A percentile compares a stretch with the other conserved stretches of the same genome.
Conservation (phyloP, 92 coral and sea anemone genomes). For the Epizoanthus fatuus region DNA sequence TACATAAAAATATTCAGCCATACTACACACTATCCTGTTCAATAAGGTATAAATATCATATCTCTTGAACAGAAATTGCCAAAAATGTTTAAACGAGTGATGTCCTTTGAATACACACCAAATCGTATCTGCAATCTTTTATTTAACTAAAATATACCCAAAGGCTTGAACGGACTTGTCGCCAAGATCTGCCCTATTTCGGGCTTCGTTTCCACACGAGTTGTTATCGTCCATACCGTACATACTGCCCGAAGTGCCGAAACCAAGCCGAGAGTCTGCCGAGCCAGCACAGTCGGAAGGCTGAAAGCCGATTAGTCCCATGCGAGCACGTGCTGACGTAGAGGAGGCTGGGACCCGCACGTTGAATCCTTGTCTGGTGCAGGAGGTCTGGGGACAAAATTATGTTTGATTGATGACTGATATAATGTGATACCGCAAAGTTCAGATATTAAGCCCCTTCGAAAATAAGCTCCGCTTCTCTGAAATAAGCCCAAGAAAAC, state of each 20-base stretch:
- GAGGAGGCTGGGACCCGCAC: neutral
- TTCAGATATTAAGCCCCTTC: neutral
- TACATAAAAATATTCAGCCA: too few relatives aligned
- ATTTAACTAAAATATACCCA: constrained; percentile 56
- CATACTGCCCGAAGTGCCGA: constrained; percentile 57
- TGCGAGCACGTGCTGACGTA: constrained; percentile 48
- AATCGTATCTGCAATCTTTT: neutral
- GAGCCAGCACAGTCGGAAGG: constrained; percentile 21
- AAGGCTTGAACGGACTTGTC: constrained; percentile 40
- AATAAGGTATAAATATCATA: too few relatives aligned
- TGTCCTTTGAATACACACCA: too few relatives aligned
- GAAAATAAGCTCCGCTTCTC: too few relatives aligned
- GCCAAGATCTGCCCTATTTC: constrained; percentile 22
- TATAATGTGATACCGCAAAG: neutral
- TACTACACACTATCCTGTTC: too few relatives aligned
- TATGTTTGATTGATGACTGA: neutral
- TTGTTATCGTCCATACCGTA: constrained; percentile 54
- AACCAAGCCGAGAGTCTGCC: constrained; percentile 62
- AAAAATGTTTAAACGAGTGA: too few relatives aligned
- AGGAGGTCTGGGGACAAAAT: constrained; percentile 44
- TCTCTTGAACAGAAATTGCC: too few relatives aligned
- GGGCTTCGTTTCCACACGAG: constrained; percentile 68
- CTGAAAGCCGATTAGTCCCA: constrained; percentile 59
- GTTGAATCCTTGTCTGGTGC: constrained; percentile 85
- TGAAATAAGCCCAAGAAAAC: too few relatives aligned